Base-by-base conservation (phyloP, 35 echinoderm and acorn worm species). In the Diadema setosum region DNA sequence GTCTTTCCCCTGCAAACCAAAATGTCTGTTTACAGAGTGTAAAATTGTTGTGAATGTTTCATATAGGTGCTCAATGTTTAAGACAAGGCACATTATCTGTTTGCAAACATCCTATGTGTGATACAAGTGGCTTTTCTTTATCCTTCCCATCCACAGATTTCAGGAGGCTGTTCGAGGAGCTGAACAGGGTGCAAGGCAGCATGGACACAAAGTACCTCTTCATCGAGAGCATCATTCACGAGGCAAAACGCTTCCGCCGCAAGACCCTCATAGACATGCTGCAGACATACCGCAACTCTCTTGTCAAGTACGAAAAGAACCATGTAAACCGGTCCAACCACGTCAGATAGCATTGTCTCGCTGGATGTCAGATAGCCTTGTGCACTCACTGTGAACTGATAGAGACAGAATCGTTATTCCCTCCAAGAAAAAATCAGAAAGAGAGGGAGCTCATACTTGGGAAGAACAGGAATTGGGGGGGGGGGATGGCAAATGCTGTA, bases 171-270 rank as follows among this genome's bases (percentile, higher is more conserved):
- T 99, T 99, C 87, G 89, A 91, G 39, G 52, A 84, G 17, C 78
- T 99, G 3, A 86, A 92, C 56, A 56, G 75, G 25, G 50, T 95
- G 24, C 89, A 89, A 52, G 96, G 96, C 5, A 82, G 92, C 61
- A 59, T 92, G 7, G 92, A 95, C 34, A 92, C 86, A 75, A 92
- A 99, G 67, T 92, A 94, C 63, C 65, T 99, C 36, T 99, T 99
- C 70, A 80, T 99, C 63, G 94, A 99, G 37, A 67, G 85, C 58
- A 91, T 99, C 43, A 99, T 99, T 52, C 59, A 84, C n/a, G 96
- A 99, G 84, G 92, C 93, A 11, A 86, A 81, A 25, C 96, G 96
- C 42, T 99, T 99, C 82, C 91, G 94, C 59, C 87, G 93, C 46
- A 88, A 87, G 46, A 36, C 60, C 31, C 86, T 99, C 33, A 99